Conservation (phyloP, 2,113 vertebrate genomes). For the Seriola quinqueradiata region DNA sequence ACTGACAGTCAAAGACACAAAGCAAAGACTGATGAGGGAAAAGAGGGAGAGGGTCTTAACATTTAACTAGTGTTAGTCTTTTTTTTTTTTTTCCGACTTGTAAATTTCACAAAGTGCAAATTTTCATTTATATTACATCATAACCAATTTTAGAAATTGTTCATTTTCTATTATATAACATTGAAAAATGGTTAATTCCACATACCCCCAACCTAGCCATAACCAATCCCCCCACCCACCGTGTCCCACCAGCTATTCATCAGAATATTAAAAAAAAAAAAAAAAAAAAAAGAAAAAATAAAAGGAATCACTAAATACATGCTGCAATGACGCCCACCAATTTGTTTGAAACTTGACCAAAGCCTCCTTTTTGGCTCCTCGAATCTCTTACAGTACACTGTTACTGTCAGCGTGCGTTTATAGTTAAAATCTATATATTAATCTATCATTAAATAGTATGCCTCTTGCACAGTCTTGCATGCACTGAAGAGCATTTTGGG, state of each 20-base stretch:
- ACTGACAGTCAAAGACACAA: constrained; percentile 69
- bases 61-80: constrained; percentile 86
- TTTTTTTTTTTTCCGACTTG: constrained; percentile 75
- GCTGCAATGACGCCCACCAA: constrained; percentile 82
- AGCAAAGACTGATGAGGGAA: constrained; percentile 60
- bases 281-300: constrained; percentile 53
- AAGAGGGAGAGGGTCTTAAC: constrained; percentile 67
- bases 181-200: constrained; percentile 78
- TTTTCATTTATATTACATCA: constrained; percentile 78
- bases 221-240: constrained; percentile 32
- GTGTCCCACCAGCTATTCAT: constrained; percentile 51
- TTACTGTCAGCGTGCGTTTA: constrained; percentile 80
- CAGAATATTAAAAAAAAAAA: constrained; percentile 41
- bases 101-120: constrained; percentile 86
- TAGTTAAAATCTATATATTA: constrained; percentile 86
- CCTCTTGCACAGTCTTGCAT: constrained; percentile 88
- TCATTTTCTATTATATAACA: constrained; percentile 76
- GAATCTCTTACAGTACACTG: constrained; percentile 69
- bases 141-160: constrained; percentile 73
- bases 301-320: constrained; percentile 89
- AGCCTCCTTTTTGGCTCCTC: constrained; percentile 55
- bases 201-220: constrained; percentile 41
- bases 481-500: constrained; percentile 87
- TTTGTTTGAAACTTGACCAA: constrained; percentile 60
- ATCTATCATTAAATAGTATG: constrained; percentile 87